Evolutionary conservation across 92 coral and sea anemone species (phyloP), one percentile per base, ranked within the genome.

Genomic region (Zoanthus sansibaricus): DNA sequence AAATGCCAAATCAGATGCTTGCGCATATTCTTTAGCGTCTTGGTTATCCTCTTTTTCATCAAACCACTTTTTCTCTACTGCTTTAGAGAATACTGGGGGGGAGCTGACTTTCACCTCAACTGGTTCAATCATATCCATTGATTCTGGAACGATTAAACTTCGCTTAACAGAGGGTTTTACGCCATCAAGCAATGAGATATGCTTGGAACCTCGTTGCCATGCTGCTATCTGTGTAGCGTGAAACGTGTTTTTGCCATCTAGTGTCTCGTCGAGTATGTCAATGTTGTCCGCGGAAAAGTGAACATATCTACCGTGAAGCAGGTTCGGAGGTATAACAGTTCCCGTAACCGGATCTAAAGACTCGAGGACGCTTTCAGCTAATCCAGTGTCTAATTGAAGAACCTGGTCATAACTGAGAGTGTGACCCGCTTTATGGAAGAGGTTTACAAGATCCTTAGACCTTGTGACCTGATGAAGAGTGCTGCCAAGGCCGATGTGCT

Each of bases 1-100:
- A 87, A 92, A 92, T 87, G 93, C 91, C 77, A 87, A 58, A 87
- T 90, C 93, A 79, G 93, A 74, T 77, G 90, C 95, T 83, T 78
- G 71, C 75, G 91, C 93, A 59, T 48, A 48, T 45, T 44, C 70
- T 30, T 42, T 71, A 82, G 83, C n/a, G 20, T 59, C 73, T 54
- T 86, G 89, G 72, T 71, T 73, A 30, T 86, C 91, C 45, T 92
- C 56, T 48, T 31, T 59, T 49, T 45, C 56, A 55, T 84, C 78
- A 92, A 73, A 89, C 92, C 92, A 93, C 48, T 71, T 68, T 61
- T 62, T 85, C 80, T 76, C 13, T 15, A 91, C 90, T 13, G 88
- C 78, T 68, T 78, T 67, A 20, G 58, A 21, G 49, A 91, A 93
- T 74, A 86, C 82, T 74, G 90, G 90, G 58, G 72, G 31, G n/a